Base-by-base conservation (phyloP, 1,140 invertebrate genomes). In the Aphis craccivora region DNA sequence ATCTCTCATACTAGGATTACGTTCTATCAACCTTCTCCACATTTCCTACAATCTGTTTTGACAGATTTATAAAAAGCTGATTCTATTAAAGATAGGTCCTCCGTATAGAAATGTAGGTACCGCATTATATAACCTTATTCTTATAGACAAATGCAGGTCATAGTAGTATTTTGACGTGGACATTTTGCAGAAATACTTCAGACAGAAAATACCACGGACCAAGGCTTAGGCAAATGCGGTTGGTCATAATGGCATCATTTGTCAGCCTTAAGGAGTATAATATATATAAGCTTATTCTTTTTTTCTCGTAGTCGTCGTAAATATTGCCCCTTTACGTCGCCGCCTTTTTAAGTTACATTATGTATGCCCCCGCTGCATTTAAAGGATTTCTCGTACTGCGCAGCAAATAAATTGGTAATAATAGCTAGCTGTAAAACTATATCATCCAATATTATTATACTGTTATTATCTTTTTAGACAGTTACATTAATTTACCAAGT, bases 251-350 rank as follows among this genome's bases (percentile, higher is more conserved):
- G 25, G 91, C 76, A 86, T 93, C 76, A 55, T 93, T 93, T 93
- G 76, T 93, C 91, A 93, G 76, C 45, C 48, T 93, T 93, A 93
- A 93, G 91, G 35, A 93, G 23, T n/a, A 87, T 76, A 76, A 51
- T 51, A 51, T n/a, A 51, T n/a, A 76, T 48, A 48, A 23, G 91
- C 91, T 93, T 93, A 84, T 93, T 53, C 67, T 55, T 81, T 53
- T 51, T 43, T 90, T 48, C 37, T 67, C 37, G 9, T 55, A 22
- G 18, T 51, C n/a, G 87, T 90, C 45, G 22, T 67, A 43, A n/a
- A 90, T 90, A 90, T 30, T 40, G 37, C 43, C 37, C 53, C 22
- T 43, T 90, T 20, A 40, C 37, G 35, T n/a, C 53, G 18, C 37
- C 37, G 55, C 89, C 35, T 67, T 90, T 90, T 90, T 37, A 60